Conservation (phyloP, 92 coral and sea anemone species). For the Palythoa grandiflora region DNA sequence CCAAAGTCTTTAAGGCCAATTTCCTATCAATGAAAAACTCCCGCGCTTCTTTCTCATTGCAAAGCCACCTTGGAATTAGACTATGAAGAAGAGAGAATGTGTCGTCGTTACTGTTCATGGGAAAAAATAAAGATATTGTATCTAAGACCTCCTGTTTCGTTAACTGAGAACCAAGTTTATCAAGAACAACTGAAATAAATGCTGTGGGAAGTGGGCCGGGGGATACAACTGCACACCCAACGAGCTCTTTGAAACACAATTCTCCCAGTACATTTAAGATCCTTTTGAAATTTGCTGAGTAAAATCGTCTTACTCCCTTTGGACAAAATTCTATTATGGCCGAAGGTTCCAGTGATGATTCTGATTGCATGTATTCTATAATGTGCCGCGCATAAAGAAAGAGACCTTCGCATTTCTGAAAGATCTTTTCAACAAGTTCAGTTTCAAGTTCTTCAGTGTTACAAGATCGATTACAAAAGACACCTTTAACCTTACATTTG, state of each 20-base stretch:
- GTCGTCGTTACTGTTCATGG: conserved; percentile 13
- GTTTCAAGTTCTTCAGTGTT: conserved; percentile 8
- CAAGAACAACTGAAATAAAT: conserved; percentile 26
- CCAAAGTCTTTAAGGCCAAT: conserved; percentile 10
- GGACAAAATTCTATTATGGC: background rate
- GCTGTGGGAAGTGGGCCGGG: conserved; percentile 49
- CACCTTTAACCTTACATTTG: background rate
- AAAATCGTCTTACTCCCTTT: conserved; percentile 7
- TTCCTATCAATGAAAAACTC: conserved; percentile 26
- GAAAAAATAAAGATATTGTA: conserved; percentile 14
- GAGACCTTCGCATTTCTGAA: conserved; percentile 33
- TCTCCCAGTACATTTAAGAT: conserved; percentile 18
- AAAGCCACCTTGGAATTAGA: conserved; percentile 44
- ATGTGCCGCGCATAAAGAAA: conserved; percentile 28
- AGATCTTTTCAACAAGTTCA: background rate
- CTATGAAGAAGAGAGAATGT: conserved; percentile 48
- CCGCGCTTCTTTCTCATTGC: conserved; percentile 23
- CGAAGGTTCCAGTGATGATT: background rate
- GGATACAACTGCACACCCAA: conserved; percentile 48
- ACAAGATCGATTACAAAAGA: background rate
- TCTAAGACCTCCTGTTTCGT: conserved; percentile 1
- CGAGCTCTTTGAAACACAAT: conserved; percentile 24
- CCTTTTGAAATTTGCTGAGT: conserved; percentile 26
- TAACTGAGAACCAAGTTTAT: background rate
- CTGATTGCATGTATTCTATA: background rate